phyloP scores from a whole-genome alignment of 1,140 invertebrate genomes.

The Aphis gossypii region DNA sequence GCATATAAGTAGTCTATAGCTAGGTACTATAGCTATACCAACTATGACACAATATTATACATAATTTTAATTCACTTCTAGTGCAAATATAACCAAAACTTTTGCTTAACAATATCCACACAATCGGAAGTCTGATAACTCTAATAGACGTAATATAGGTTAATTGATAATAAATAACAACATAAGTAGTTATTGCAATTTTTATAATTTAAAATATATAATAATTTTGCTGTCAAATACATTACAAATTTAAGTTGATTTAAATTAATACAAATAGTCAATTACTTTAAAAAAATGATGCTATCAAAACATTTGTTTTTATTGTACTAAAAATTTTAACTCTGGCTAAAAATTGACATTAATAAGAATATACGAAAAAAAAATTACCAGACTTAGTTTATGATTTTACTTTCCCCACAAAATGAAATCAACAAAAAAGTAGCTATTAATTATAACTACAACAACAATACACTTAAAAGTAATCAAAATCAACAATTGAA shows the following conservation, averaged over 20 bases:
- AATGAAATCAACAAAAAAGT: conserved; percentile 14
- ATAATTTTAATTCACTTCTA: too few relatives aligned
- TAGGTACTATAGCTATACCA: too few relatives aligned
- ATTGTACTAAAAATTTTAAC: background rate
- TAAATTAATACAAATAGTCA: background rate
- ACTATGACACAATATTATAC: too few relatives aligned
- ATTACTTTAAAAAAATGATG: background rate
- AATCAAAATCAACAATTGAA: conserved; percentile 31
- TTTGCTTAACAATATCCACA: too few relatives aligned
- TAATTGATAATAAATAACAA: conserved; percentile 3
- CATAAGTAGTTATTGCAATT: background rate
- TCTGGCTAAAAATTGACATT: background rate
- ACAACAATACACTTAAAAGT: conserved; percentile 37
- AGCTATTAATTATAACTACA: conserved; percentile 23
- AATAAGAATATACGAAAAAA: background rate
- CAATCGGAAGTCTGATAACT: too few relatives aligned
- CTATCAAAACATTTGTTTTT: background rate
- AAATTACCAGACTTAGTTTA: background rate
- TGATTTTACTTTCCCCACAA: background rate
- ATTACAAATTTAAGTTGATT: background rate
- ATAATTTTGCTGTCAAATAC: background rate
- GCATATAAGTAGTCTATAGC: too few relatives aligned
- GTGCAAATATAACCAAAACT: too few relatives aligned
- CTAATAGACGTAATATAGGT: background rate
- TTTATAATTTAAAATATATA: conserved; percentile 20